Evolutionary conservation across 2,888 invertebrate genomes (phyloP), one percentile per base, ranked within the genome.

Genomic region (Tetanocera ferruginea): DNA sequence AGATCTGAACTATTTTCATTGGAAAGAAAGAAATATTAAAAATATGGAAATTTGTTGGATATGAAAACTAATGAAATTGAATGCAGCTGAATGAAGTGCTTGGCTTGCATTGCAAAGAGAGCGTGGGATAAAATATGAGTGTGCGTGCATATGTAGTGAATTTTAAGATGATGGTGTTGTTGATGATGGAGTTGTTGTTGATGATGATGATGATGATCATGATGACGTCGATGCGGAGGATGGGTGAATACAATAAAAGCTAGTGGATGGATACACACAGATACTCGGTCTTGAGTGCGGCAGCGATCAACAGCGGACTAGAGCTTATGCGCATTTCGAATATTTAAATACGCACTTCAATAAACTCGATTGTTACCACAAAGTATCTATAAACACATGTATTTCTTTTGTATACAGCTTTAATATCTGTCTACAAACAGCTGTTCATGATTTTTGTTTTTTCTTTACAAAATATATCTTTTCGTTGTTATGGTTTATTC

Each of bases 1-100:
- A 17, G 51, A 69, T 51, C 28, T 69, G 51, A 69, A 69, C 69
- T 51, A 69, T 51, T 69, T 69, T 69, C 28, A 51, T 69, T 69
- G 28, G 49, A 69, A n/a, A 43, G 43, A 43, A 69, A 49, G 69
- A 49, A 51, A 49, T 49, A 28, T 28, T 69, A 11, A 69, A 69
- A 69, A 69, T 69, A 69, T 69, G 51, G 51, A 69, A 69, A 69
- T 51, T 49, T 14, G 43, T 69, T 69, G 23, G 17, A 69, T 43
- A 51, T 25, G 25, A 17, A 69, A 69, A 28, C 17, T 51, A 69
- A 49, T 51, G n/a, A 69, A 69, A 69, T 49, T 51, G 49, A 69
- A 69, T 69, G 69, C 69, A 69, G 23, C 69, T 25, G 31, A 69
- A 69, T 25, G 31, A 69, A 69, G 51, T 69, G 69, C 49, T 25